Base-by-base conservation (phyloP, 2,888 invertebrate species). In the Drosophila ezoana region DNA sequence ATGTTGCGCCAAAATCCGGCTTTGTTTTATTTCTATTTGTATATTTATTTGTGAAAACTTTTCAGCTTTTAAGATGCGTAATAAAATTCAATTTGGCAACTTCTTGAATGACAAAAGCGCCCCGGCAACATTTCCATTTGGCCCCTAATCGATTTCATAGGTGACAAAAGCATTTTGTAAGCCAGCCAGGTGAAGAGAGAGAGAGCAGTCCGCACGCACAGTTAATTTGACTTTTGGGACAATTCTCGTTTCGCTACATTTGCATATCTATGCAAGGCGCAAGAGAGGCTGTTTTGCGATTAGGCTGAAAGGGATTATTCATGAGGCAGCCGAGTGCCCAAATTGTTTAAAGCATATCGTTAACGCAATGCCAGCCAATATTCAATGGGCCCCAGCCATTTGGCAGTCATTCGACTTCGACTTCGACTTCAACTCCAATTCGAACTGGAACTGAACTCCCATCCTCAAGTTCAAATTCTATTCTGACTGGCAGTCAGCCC, bases 141-240 rank as follows among this genome's bases (percentile, higher is more conserved):
- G 13, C 51, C 23, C 28, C 28, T 73, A 81, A 86, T 89, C 89
- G 86, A 89, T 86, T 89, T 74, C 72, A 72, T 79, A 86, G 89
- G 89, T 87, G 86, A 81, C 89, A 87, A 81, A 76, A 72, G 14
- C 61, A 72, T 33, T 47, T 47, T 38, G 28, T 49, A 41, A 35
- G 41, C 53, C 16, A 23, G 11, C 41, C 20, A 20, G 11, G 28
- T 28, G 8, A 28, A 28, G 28, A 28, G 28, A 23, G 23, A 20
- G 20, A 23, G 2, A 23, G 23, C 1, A 28, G 28, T 28, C 2
- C 28, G 28, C 28, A 23, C 44, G 38, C 52, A 18, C 49, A 51
- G 54, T 72, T 81, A 74, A 85, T 84, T 79, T 77, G 65, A 67
- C 74, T 60, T 78, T 70, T 76, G 66, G 67, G 56, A 53, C 53